Conservation (phyloP, 2,888 invertebrate species). For the Eristalinus sepulchralis region DNA sequence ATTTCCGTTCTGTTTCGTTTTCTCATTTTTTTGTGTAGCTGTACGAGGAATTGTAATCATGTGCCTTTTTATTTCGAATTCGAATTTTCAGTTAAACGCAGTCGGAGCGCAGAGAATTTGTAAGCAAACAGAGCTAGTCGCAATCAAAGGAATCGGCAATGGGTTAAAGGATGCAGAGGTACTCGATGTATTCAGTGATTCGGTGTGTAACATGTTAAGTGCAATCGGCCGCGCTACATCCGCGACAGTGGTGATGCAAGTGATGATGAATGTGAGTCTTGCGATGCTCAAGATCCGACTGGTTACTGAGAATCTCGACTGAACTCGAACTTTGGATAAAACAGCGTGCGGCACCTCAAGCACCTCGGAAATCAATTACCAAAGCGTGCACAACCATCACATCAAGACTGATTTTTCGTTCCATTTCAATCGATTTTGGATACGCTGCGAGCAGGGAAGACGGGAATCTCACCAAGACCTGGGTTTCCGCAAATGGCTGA, state of each 20-base stretch:
- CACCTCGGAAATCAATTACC: slow-evolving; percentile 69
- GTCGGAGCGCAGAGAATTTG: not conserved
- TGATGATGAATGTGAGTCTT: slow-evolving; percentile 36
- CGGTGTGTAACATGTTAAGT: slow-evolving; percentile 38
- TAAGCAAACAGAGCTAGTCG: not conserved
- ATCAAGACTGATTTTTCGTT: slow-evolving; percentile 62
- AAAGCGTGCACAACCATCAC: slow-evolving; percentile 47
- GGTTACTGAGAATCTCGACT: slow-evolving; percentile 48
- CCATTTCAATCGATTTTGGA: slow-evolving; percentile 33
- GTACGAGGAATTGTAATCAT: not conserved
- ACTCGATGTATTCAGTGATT: not conserved
- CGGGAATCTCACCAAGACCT: not conserved
- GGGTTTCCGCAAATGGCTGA: slow-evolving; percentile 14
- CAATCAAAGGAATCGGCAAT: not conserved
- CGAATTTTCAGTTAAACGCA: not conserved
- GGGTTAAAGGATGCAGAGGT: not conserved
- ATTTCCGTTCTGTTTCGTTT: not conserved
- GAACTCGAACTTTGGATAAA: slow-evolving; percentile 37
- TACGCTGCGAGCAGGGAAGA: not conserved
- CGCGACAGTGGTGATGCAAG: slow-evolving; percentile 42
- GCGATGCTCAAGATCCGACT: slow-evolving; percentile 53
- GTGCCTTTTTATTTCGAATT: not conserved
- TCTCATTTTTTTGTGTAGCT: not conserved
- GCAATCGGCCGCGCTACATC: slow-evolving; percentile 30
- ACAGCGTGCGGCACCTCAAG: slow-evolving; percentile 47